A percentile compares a stretch with the other conserved stretches of the same genome.
Evolutionary conservation across 2,797 vertebrate species (phyloP).

Genomic region (Taeniopygia guttata): DNA sequence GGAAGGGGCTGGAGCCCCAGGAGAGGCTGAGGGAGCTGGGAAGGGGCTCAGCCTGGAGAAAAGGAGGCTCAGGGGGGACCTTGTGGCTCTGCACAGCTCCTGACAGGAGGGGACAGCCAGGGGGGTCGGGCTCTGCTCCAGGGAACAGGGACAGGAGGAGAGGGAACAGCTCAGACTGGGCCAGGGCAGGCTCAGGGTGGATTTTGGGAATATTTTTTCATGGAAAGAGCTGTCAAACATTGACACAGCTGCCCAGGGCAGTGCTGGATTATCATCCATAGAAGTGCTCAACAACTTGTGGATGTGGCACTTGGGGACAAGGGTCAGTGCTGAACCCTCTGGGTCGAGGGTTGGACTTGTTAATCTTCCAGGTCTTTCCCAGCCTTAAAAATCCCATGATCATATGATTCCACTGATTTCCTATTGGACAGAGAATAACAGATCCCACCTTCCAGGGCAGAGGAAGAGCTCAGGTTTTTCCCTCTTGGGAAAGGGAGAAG

Average conservation of each 20-base stretch:
- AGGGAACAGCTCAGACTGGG: neutral
- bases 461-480: neutral
- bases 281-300: neutral
- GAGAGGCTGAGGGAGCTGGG: neutral
- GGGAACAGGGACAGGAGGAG: neutral
- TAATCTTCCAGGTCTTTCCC: neutral
- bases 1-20: neutral
- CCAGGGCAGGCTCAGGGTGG: accelerated
- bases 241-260: neutral
- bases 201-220: accelerated
- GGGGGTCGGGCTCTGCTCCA: neutral
- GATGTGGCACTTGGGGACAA: neutral
- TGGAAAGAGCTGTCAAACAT: accelerated
- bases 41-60: neutral
- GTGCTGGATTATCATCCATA: neutral
- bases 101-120: neutral
- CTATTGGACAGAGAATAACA: neutral
- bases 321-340: neutral
- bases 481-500: neutral
- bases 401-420: neutral
- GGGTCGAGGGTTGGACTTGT: neutral
- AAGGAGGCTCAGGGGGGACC: neutral
- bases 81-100: neutral
- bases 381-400: neutral
- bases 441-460: neutral